Base-by-base conservation (phyloP, 2,113 vertebrate species). In the Dolichallabes microphthalmus region DNA sequence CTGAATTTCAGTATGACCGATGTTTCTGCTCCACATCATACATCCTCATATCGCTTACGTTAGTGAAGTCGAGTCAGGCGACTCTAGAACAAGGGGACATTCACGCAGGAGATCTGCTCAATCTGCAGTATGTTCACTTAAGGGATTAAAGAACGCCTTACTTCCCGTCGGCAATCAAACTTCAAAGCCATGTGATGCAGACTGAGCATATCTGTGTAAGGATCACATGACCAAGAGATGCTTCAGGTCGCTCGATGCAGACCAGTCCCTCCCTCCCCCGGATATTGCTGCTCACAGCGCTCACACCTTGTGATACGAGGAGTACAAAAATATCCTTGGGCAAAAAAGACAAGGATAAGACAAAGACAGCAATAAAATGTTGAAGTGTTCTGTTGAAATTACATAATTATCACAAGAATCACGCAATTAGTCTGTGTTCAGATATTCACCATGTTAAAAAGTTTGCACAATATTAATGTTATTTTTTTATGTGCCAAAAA, bases 121-220 rank as follows among this genome's bases (percentile, higher is more conserved):
- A 61, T 74, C 35, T 83, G 39, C 69, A 73, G 57, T 58, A 60
- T 12, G 19, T 61, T 53, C 50, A 19, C 45, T 50, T 58, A 58
- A 75, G 61, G 55, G 30, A 4, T n/a, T 25, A 50, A 82, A 27
- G 75, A 64, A 76, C 17, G 39, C 58, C 30, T 25, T 52, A 73
- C 27, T 52, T 64, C n/a, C 82, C n/a, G 13, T 30, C 12, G 35
- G 79, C 79, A 69, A 30, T 39, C 20, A 11, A 71, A 83, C 74
- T 74, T 86, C 84, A 83, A 61, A 88, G 80, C 52, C 52, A 53
- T 53, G 8, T 85, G 84, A 82, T 25, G 58, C 74, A 79, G n/a
- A 71, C 12, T 9, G 30, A 25, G 52, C 4, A 30, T 39, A 57
- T 74, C 64, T 55, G 39, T 69, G 39, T 7, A 58, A 9, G 8